Conservation (phyloP, 2,797 vertebrate species). For the Mycteria americana region DNA sequence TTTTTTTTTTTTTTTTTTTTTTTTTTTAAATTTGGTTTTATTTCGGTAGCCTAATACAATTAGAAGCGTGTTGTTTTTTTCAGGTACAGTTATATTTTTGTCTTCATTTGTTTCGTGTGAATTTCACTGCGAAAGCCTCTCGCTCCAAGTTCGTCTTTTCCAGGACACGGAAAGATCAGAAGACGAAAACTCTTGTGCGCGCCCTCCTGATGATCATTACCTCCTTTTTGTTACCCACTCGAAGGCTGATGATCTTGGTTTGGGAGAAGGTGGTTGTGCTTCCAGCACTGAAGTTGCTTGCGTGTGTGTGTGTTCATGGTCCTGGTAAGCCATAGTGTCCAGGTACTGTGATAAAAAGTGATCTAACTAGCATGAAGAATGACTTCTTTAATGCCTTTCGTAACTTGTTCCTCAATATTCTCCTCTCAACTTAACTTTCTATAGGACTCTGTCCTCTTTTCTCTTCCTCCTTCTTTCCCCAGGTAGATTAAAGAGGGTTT, state of each 20-base stretch:
- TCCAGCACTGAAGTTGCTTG: conserved; percentile 52
- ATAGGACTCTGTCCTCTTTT: not conserved
- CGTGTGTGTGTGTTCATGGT: not conserved
- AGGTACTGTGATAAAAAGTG: conserved; percentile 14
- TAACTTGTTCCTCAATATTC: not conserved
- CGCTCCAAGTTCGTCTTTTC: not conserved
- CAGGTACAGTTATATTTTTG: not conserved
- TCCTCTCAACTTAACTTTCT: not conserved
- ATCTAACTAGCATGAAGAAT: not conserved
- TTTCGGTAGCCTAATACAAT: not conserved
- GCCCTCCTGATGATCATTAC: not conserved
- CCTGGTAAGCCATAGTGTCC: conserved; percentile 35
- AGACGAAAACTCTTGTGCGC: conserved; percentile 54
- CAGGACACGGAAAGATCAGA: conserved; percentile 67
- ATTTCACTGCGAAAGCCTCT: not conserved
- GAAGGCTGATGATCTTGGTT: conserved; percentile 74
- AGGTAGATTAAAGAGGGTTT: conserved; percentile 71
- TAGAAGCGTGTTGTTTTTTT: conserved; percentile 10
- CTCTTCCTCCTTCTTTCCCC: conserved; percentile 41
- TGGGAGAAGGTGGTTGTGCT: conserved; percentile 76
- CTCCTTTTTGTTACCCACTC: conserved; percentile 52
- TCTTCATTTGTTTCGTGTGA: not conserved
- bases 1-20: not conserved
- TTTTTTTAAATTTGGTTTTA: not conserved
- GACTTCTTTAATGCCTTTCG: not conserved